Base-by-base conservation (phyloP, 2,888 invertebrate genomes). In the Cerastis leucographa region DNA sequence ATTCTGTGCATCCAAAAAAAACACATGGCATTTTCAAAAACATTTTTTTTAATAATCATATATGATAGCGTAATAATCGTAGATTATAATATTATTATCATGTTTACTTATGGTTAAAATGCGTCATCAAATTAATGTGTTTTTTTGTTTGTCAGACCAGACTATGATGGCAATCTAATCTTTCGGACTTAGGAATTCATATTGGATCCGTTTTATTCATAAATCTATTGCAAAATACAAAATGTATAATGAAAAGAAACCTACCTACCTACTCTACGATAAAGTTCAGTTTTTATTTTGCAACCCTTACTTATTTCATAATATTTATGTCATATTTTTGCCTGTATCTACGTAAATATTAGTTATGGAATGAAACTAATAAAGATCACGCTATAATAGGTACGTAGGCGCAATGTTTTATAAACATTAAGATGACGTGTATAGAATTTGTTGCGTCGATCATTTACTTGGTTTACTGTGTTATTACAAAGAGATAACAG, bases 371-470 rank as follows among this genome's bases (percentile, higher is more conserved):
- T 29, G 1, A 59, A 35, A 59, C 9, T 19, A 66, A 71, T 46
- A 72, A 44, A n/a, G 14, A 65, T 68, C 72, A 25, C 44, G 35
- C 59, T 40, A 46, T 35, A 65, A 29, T 12, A n/a, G n/a, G n/a
- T n/a, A 80, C 73, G 73, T 69, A 49, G 14, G 46, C 40, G 2
- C 29, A 56, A 40, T 84, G 73, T 83, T 83, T 83, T 65, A 65
- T 74, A 83, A 84, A 83, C 84, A 83, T 71, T 25, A 0, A 25
- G 46, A 72, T 82, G 83, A 83, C 84, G 76, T 61, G 12, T 17
- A 35, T 9, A 35, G 17, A 62, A 70, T 49, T 40, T 56, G 42
- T 54, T 51, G 70, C 66, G 71, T 61, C 70, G 56, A 69, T 49
- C 19, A 44, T 22, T 74, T 42, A 54, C 74, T 68, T 70, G 72